A percentile compares a stretch with the other conserved stretches of the same genome.
These are phyloP conservation scores for Antechinus stuartii DNA, from an alignment of 2,113 vertebrate genomes.

Conservation along the genomic window DNA sequence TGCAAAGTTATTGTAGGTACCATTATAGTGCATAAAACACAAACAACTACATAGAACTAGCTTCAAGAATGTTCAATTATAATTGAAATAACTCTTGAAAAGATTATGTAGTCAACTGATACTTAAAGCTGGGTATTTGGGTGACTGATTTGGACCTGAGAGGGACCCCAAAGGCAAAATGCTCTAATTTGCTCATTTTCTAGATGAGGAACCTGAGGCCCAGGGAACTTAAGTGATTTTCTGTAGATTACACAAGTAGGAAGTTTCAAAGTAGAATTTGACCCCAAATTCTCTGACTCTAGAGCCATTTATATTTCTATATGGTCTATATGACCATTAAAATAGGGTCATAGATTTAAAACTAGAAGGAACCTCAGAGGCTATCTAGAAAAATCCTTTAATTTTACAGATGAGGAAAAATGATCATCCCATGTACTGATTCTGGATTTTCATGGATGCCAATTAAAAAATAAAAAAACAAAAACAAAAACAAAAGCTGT, in stretches of 20 bases:
- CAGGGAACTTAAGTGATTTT: neutral
- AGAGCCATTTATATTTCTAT: neutral
- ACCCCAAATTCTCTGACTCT: neutral
- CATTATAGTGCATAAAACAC: slow-evolving; percentile 57
- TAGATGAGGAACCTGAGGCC: neutral
- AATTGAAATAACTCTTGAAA: neutral
- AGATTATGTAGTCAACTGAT: slow-evolving; percentile 17
- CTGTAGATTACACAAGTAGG: neutral
- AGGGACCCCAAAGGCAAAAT: neutral
- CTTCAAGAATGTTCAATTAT: slow-evolving; percentile 57
- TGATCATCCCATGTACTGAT: neutral
- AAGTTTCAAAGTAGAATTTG: neutral
- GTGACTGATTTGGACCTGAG: neutral
- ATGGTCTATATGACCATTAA: no score
- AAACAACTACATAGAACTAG: slow-evolving; percentile 34
- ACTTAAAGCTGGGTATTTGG: neutral
- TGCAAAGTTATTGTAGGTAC: slow-evolving; percentile 46
- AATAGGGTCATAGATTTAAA: neutral
- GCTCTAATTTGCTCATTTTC: neutral
- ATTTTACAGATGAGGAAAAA: neutral
- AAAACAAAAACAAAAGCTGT: neutral
- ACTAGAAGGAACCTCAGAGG: neutral
- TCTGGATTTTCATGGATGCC: neutral
- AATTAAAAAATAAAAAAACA: neutral
- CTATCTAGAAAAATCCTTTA: neutral